Evolutionary conservation across 1,140 invertebrate species (phyloP).

Genomic region (Drosophila sulfurigaster): DNA sequence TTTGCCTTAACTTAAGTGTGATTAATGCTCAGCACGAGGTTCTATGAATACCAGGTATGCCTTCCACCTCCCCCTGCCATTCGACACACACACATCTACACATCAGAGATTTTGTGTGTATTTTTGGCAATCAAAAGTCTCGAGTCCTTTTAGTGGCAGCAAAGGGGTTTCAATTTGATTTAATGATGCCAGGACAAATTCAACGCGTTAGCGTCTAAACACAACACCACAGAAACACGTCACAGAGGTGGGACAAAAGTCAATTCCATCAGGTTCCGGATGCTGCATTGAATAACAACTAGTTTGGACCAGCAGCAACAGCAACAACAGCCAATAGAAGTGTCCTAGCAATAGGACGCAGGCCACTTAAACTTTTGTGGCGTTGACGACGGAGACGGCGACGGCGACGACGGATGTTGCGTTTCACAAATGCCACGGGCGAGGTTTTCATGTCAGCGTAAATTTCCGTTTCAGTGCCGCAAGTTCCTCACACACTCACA

Average conservation of each 20-base stretch:
- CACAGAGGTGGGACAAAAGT: conserved; percentile 62
- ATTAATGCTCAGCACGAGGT: conserved; percentile 67
- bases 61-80: conserved; percentile 24
- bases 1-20: conserved; percentile 66
- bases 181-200: conserved; percentile 80
- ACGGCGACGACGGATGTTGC: conserved; percentile 66
- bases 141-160: conserved; percentile 60
- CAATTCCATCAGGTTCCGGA: conserved; percentile 80
- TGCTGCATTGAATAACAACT: conserved; percentile 81
- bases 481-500: conserved; percentile 31
- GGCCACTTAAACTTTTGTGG: conserved; percentile 77
- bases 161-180: conserved; percentile 83
- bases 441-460: conserved; percentile 78
- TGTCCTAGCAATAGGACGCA: conserved; percentile 22
- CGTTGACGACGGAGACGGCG: conserved; percentile 28
- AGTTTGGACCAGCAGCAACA: conserved; percentile 53
- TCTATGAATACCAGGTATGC: conserved; percentile 66
- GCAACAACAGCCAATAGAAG: conserved; percentile 10
- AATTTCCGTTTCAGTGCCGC: conserved; percentile 75
- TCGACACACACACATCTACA: conserved; percentile 15
- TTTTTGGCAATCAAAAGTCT: conserved; percentile 79
- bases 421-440: conserved; percentile 70
- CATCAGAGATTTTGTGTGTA: conserved; percentile 9
- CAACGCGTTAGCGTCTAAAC: conserved; percentile 60
- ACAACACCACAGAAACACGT: conserved; percentile 36